Conservation (phyloP, 2,797 vertebrate genomes). For the Esox masquinongy region DNA sequence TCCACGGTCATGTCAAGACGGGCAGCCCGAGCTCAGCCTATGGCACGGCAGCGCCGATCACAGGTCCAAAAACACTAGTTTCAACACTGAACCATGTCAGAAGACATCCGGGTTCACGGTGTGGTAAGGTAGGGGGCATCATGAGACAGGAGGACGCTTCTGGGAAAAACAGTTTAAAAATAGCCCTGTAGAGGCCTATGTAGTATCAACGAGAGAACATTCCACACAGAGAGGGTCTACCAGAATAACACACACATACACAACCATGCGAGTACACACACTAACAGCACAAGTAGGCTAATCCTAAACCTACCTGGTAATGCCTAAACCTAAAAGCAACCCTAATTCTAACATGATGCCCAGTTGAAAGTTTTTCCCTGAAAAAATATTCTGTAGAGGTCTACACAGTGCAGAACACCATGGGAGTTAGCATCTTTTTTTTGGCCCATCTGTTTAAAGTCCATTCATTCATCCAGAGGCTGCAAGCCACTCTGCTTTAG, state of each 20-base stretch:
- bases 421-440: neutral
- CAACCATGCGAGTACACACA: neutral
- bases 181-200: conserved; percentile 54
- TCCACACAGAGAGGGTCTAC: conserved; percentile 31
- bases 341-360: no score
- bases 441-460: neutral
- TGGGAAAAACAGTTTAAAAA: conserved; percentile 75
- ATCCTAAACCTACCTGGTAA: no score
- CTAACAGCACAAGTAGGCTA: neutral
- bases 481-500: neutral
- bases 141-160: conserved; percentile 57
- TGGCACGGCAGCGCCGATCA: neutral
- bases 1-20: neutral
- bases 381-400: neutral
- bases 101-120: neutral
- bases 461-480: neutral
- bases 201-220: conserved; percentile 47
- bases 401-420: neutral
- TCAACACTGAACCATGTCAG: conserved; percentile 4
- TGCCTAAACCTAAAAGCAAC: no score
- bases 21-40: neutral
- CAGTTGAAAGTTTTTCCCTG: no score
- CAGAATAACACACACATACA: conserved; percentile 19
- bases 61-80: neutral
- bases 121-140: conserved; percentile 48